These are phyloP conservation scores for Cotesia glomerata DNA, from an alignment of 1,140 invertebrate genomes.

Conservation along the genomic window DNA sequence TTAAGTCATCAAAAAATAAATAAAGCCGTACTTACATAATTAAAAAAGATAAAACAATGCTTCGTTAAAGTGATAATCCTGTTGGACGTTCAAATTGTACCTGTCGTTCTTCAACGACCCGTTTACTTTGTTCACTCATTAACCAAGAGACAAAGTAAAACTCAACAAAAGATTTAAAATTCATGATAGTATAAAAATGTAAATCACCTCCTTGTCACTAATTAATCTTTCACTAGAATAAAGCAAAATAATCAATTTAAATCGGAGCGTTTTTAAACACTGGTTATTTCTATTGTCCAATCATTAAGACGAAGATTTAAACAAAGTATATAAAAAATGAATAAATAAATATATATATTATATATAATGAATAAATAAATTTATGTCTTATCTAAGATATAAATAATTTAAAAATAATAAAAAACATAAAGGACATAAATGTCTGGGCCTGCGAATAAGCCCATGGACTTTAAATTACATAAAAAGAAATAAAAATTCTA, in stretches of 20 bases:
- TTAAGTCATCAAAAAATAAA: too few species aligned
- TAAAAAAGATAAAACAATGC: neutral
- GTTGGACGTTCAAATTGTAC: conserved; percentile 19
- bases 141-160: neutral
- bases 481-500: conserved; percentile 12
- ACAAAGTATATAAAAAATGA: neutral
- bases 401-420: neutral
- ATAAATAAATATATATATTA: conserved; percentile 3
- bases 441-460: conserved; percentile 5
- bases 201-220: neutral
- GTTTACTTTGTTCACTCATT: conserved; percentile 5
- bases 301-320: neutral
- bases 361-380: conserved; percentile 13
- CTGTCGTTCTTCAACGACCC: conserved; percentile 9
- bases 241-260: neutral
- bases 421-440: conserved; percentile 13
- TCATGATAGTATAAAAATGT: neutral
- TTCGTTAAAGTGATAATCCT: conserved; percentile 6
- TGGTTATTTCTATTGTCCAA: neutral
- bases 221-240: neutral
- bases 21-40: too few species aligned
- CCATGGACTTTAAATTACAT: neutral
- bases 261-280: neutral
- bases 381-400: neutral
- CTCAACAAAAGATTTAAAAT: neutral